Percentiles rank a stretch among this genome's conserved stretches.
Evolutionary conservation across 2,888 invertebrate genomes (phyloP).

Genomic region (Hirtodrosophila histrioides): DNA sequence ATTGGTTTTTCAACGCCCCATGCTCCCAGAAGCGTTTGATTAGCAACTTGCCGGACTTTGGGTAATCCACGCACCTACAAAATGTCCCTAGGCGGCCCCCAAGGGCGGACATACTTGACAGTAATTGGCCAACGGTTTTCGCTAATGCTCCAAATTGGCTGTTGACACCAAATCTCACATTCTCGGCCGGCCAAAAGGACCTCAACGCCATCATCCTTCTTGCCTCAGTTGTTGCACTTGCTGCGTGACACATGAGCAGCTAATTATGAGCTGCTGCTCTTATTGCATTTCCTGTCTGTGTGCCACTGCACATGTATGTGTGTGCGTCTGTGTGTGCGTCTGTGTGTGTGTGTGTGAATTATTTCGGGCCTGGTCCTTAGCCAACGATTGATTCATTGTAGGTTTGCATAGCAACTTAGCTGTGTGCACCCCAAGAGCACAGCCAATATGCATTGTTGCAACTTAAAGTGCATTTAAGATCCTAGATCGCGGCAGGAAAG

Average conservation of each 20-base stretch:
- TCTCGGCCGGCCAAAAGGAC: slow-evolving; percentile 51
- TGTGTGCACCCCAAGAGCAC: slow-evolving; percentile 9
- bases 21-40: slow-evolving; percentile 62
- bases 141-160: slow-evolving; percentile 80
- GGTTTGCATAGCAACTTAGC: slow-evolving; percentile 40
- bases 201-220: slow-evolving; percentile 2
- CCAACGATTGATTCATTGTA: slow-evolving; percentile 65
- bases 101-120: slow-evolving; percentile 57
- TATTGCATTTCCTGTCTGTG: slow-evolving; percentile 45
- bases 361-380: slow-evolving; percentile 32
- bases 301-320: not conserved
- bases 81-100: slow-evolving; percentile 18
- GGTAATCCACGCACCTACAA: slow-evolving; percentile 53
- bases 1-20: slow-evolving; percentile 57
- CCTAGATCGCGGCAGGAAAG: too few species aligned
- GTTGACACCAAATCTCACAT: slow-evolving; percentile 75
- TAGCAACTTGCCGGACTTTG: slow-evolving; percentile 47
- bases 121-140: slow-evolving; percentile 78
- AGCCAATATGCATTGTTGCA: not conserved
- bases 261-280: slow-evolving; percentile 59
- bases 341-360: slow-evolving; percentile 25
- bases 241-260: slow-evolving; percentile 72
- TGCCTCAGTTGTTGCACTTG: slow-evolving; percentile 25
- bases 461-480: slow-evolving; percentile 19
- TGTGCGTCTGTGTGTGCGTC: not conserved